Percentiles rank a stretch among this genome's conserved stretches.
These are phyloP conservation scores for Rhodophaea formosa DNA, from an alignment of 2,888 invertebrate species.

Conservation along the genomic window DNA sequence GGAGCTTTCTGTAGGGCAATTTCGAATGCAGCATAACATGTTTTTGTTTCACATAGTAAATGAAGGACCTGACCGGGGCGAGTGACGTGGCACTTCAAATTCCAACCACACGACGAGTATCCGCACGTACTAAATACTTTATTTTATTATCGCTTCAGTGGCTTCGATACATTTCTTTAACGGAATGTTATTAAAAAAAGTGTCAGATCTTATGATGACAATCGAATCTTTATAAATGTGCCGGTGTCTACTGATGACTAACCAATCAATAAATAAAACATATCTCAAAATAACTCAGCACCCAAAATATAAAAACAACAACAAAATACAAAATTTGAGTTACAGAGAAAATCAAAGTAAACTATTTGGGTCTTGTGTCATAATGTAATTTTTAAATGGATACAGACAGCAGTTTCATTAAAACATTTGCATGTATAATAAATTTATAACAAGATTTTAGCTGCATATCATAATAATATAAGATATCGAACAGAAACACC, in stretches of 20 bases:
- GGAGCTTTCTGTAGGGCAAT: constrained; percentile 35
- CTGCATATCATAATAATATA: not conserved
- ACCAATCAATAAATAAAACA: too few relatives aligned
- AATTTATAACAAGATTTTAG: not conserved
- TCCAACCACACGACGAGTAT: constrained; percentile 37
- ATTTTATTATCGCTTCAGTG: constrained; percentile 1
- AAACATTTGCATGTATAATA: not conserved
- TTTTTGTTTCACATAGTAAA: constrained; percentile 37
- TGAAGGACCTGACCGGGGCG: constrained; percentile 47
- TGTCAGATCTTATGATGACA: too few relatives aligned
- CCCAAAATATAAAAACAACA: too few relatives aligned
- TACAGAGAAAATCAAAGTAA: too few relatives aligned
- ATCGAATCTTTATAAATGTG: too few relatives aligned
- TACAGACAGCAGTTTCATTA: not conserved
- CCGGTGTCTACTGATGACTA: too few relatives aligned
- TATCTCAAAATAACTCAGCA: too few relatives aligned
- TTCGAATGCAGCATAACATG: constrained; percentile 36
- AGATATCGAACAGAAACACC: constrained; percentile 6
- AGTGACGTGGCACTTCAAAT: constrained; percentile 50
- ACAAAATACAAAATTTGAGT: too few relatives aligned
- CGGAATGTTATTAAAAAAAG: not conserved
- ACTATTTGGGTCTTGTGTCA: not conserved
- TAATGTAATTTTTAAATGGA: not conserved
- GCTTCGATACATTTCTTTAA: not conserved
- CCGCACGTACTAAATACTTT: constrained; percentile 16